Base-by-base conservation (phyloP, 2,797 vertebrate genomes). In the Galagoides demidoff region DNA sequence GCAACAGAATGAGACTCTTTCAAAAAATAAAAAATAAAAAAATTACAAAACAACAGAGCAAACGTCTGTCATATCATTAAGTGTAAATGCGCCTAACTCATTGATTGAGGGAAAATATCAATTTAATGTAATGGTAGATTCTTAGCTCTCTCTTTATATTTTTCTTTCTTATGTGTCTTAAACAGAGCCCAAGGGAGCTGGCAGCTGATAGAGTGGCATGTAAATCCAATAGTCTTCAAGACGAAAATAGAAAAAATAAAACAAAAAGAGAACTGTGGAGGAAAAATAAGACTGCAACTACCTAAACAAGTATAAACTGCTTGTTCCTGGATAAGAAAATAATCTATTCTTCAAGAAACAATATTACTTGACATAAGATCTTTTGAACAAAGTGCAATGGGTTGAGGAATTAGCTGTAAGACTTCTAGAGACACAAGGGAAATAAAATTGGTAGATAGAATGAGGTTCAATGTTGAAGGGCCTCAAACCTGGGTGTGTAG, bases 81-180 rank as follows among this genome's bases (percentile, higher is more conserved):
- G 37, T 29, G 10, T 45, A 89, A 96, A 85, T 61, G 13, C 78
- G 12, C 6, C 78, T 70, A 79, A 90, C 11, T 85, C 19, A 31
- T 3, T 85, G 39, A n/a, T 52, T 52, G 89, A 77, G 39, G 34
- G 77, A 74, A 79, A 89, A 16, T 37, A 89, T 77, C n/a, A 34
- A 19, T 76, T 71, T 89, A 73, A 76, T 8, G 45, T 14, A 64
- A 66, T 39, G 31, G 66, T 83, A 31, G 9, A 86, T 63, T 87
- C 73, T 90, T 90, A 95, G 71, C 64, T 93, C 34, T 93, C 6
- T 91, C 59, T 92, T 23, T 12, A 27, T 71, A 64, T 79, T 95
- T 93, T 76, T 95, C 45, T 93, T 9, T 19, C 59, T 68, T 76
- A 5, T 49, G 61, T 85, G 49, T 74, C 34, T 76, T 94, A 70